Evolutionary conservation across 2,888 invertebrate genomes (phyloP).

Genomic region (Dinocampus coccinellae): DNA sequence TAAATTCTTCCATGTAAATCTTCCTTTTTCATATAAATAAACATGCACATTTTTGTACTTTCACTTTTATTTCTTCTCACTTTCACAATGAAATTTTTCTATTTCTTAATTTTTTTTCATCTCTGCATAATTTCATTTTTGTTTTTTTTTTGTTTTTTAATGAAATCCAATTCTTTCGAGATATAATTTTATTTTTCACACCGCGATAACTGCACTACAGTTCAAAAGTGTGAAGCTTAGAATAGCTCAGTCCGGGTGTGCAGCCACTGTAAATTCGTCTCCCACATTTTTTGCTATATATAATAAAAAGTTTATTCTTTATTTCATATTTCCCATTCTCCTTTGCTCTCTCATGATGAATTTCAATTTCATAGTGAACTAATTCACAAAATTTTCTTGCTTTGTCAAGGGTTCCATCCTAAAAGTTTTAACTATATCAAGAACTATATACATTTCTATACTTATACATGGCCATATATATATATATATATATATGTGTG

Average conservation of each 20-base stretch:
- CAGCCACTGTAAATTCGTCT: constrained; percentile 21
- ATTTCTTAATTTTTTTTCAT: not conserved
- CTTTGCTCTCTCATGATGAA: not conserved
- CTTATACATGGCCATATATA: not conserved
- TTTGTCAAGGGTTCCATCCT: not conserved
- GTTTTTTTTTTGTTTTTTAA: not conserved
- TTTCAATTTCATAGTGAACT: not conserved
- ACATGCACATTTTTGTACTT: not conserved
- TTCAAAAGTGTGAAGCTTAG: not conserved
- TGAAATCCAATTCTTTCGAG: not conserved
- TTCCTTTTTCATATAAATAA: not conserved
- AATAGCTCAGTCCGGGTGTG: constrained; percentile 19
- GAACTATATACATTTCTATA: not conserved
- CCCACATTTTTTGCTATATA: not conserved
- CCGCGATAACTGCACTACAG: not conserved
- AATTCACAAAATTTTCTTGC: constrained; percentile 5
- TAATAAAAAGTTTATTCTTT: constrained; percentile 6
- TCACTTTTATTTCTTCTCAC: not conserved
- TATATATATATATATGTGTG: not conserved
- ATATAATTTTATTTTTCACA: constrained; percentile 2
- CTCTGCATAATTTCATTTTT: not conserved
- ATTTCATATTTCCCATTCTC: not conserved
- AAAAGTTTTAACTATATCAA: not conserved
- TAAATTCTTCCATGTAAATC: not conserved
- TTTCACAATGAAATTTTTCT: not conserved